Evolutionary conservation across 2,888 invertebrate species (phyloP), one percentile per base, ranked within the genome.

Genomic region (Lottia scabra): DNA sequence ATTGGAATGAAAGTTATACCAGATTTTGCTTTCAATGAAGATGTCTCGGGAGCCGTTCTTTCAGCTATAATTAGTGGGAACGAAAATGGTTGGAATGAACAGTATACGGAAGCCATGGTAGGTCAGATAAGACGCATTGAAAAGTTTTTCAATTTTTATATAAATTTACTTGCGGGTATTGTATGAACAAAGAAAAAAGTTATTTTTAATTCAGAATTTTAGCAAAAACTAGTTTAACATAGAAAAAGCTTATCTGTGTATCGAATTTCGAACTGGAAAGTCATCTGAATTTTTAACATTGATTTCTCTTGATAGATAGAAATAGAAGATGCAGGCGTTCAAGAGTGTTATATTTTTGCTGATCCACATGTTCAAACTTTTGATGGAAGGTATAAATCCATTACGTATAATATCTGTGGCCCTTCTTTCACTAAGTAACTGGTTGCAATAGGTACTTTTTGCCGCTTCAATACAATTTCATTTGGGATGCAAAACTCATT

Each of bases 351-450:
- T 65, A 71, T 78, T 44, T 71, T 76, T 27, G 72, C 78, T 10
- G 82, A 81, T 64, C 78, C 80, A 8, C 80, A 80, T 44, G 67
- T 82, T 43, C 65, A 78, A n/a, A 79, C 81, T n/a, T 79, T 82
- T 68, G 79, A 76, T 70, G 75, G 73, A 62, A 78, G 76, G 82
- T 82, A 76, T 73, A 75, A 8, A 38, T 38, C 10, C 10, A 38
- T 38, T 38, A 30, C 5, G 5, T 30, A 30, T 5, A 30, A 30
- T 4, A 4, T 4, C 30, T 5, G 2, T 30, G 2, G 2, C 30
- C 30, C 2, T 4, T 30, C 30, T n/a, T n/a, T n/a, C n/a, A n/a
- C n/a, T n/a, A n/a, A n/a, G n/a, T n/a, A n/a, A n/a, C n/a, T n/a
- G n/a, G n/a, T n/a, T n/a, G n/a, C n/a, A n/a, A n/a, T n/a, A n/a